phyloP scores from a whole-genome alignment of 2,113 vertebrate species.

The Poeciliopsis prolifica region DNA sequence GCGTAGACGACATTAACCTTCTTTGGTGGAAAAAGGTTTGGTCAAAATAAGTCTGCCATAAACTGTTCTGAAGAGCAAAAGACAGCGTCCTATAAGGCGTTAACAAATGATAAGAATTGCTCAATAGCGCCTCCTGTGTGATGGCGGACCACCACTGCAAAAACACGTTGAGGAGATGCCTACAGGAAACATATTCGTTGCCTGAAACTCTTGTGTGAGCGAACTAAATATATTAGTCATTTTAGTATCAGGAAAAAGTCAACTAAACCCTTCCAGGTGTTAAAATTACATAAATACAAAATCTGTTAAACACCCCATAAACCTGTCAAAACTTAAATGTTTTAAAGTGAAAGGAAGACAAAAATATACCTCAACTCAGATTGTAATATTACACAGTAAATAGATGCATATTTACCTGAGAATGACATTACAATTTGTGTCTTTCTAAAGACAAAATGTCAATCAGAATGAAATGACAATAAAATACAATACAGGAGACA shows the following conservation, averaged over 20 bases:
- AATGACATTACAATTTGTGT: neutral
- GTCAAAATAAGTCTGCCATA: neutral
- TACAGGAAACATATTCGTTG: neutral
- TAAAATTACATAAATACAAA: too few relatives aligned
- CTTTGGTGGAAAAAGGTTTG: too few relatives aligned
- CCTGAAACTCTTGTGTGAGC: too few relatives aligned
- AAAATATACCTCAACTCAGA: neutral
- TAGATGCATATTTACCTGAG: neutral
- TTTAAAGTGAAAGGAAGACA: neutral
- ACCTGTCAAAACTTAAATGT: neutral
- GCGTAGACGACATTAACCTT: neutral
- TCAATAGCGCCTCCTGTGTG: slow-evolving; percentile 25
- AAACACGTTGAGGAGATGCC: neutral
- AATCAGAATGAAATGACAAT: neutral
- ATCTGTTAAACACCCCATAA: too few relatives aligned
- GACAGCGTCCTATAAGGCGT: neutral
- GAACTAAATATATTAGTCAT: too few relatives aligned
- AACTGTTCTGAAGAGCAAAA: neutral
- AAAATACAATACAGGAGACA: neutral
- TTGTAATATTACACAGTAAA: neutral
- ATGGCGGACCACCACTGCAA: slow-evolving; percentile 11
- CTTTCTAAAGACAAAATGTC: neutral
- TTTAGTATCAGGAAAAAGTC: too few relatives aligned
- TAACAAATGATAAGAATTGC: neutral
- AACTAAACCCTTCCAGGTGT: too few relatives aligned